Conservation (phyloP, 2,797 vertebrate genomes). For the Pseudochromis fuscus region DNA sequence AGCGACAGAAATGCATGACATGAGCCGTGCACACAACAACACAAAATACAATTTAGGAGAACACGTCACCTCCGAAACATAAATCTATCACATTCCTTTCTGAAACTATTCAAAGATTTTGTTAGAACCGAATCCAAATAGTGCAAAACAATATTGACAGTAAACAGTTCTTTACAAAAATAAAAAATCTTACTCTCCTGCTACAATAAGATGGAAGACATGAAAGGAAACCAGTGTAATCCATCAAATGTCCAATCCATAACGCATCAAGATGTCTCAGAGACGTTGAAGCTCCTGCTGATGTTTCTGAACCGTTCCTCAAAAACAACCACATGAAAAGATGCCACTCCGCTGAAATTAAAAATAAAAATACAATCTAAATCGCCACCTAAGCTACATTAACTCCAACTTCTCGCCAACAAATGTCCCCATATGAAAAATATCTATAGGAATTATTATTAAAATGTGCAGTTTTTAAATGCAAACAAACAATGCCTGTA, state of each 20-base stretch:
- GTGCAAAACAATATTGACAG: constrained; percentile 67
- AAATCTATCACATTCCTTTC: constrained; percentile 27
- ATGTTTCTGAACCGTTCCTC: too few relatives aligned
- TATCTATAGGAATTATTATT: constrained; percentile 6
- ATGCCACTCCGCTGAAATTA: background rate
- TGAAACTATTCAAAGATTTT: constrained; percentile 31
- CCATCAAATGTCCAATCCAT: constrained; percentile 9
- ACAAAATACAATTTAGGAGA: constrained; percentile 25
- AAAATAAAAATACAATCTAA: background rate
- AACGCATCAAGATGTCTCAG: constrained; percentile 7
- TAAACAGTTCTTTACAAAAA: constrained; percentile 65
- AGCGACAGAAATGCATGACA: constrained; percentile 29
- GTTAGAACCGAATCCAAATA: constrained; percentile 39
- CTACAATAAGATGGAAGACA: constrained; percentile 64
- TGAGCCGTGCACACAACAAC: constrained; percentile 19
- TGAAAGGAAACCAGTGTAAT: constrained; percentile 13
- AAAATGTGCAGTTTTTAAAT: constrained; percentile 2
- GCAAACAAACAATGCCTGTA: background rate
- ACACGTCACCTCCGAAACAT: constrained; percentile 27
- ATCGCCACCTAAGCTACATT: background rate
- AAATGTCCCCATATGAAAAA: constrained; percentile 19
- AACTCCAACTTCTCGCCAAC: background rate
- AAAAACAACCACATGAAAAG: background rate
- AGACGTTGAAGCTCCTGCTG: too few relatives aligned
- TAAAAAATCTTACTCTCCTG: constrained; percentile 57